Evolutionary conservation across 2,113 vertebrate species (phyloP).

Genomic region (Xenopus laevis): DNA sequence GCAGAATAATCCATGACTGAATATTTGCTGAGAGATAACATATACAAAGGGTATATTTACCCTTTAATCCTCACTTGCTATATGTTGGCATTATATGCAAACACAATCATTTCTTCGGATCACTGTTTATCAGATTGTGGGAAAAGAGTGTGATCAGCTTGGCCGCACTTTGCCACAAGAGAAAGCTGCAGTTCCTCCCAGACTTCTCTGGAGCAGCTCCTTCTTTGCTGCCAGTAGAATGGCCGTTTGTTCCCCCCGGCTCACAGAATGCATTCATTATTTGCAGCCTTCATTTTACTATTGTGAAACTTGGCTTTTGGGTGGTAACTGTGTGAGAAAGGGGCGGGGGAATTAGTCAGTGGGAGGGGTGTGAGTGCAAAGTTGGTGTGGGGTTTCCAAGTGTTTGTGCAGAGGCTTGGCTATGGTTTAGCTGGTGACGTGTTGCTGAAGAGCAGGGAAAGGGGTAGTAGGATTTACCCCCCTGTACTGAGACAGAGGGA

Average conservation of each 20-base stretch:
- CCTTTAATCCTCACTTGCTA: too few species aligned
- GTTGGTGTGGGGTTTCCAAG: not conserved
- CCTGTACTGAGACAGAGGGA: not conserved
- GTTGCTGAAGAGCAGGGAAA: constrained; percentile 3
- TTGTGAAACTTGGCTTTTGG: not conserved
- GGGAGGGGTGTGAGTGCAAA: not conserved
- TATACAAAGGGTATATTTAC: too few species aligned
- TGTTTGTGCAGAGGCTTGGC: not conserved
- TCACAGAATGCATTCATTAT: not conserved
- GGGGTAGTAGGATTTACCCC: not conserved
- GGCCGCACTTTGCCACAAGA: too few species aligned
- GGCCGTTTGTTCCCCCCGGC: not conserved
- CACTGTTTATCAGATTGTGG: too few species aligned
- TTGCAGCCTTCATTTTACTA: not conserved
- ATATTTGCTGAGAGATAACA: too few species aligned
- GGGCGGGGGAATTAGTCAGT: not conserved
- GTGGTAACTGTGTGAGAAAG: not conserved
- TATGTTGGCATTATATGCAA: too few species aligned
- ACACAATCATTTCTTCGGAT: too few species aligned
- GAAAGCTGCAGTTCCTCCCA: too few species aligned
- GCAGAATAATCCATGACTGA: too few species aligned
- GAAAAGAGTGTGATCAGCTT: too few species aligned
- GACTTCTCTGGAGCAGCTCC: too few species aligned
- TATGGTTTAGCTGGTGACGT: constrained; percentile 18
- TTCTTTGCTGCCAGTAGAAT: too few species aligned